These are phyloP conservation scores for Erinaceus europaeus DNA, from an alignment of 2,113 vertebrate genomes.

Conservation along the genomic window DNA sequence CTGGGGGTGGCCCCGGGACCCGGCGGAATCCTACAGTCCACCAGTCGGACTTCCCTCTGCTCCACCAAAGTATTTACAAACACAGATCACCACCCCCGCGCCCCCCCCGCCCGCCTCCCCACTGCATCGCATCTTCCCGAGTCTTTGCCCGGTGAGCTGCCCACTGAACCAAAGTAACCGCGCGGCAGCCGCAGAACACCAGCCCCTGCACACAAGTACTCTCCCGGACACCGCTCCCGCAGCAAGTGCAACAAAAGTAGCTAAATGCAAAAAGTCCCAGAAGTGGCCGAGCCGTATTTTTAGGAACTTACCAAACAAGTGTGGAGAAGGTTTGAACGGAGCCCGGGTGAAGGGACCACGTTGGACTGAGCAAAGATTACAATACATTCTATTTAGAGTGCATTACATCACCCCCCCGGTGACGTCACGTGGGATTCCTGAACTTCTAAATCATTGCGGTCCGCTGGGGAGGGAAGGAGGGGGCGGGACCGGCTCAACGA, in stretches of 20 bases:
- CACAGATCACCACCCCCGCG: slow-evolving; percentile 63
- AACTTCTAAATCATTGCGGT: slow-evolving; percentile 99
- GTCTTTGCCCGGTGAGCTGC: slow-evolving; percentile 60
- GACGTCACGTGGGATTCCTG: slow-evolving; percentile 99
- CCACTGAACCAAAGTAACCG: slow-evolving; percentile 62
- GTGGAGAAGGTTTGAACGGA: slow-evolving; percentile 90
- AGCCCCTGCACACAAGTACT: slow-evolving; percentile 68
- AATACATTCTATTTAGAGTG: slow-evolving; percentile 99
- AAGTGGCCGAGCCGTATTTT: slow-evolving; percentile 78
- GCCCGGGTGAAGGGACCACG: slow-evolving; percentile 97
- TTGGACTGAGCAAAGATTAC: slow-evolving; percentile 99
- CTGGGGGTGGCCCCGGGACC: slow-evolving; percentile 36
- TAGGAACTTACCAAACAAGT: slow-evolving; percentile 96
- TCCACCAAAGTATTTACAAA: slow-evolving; percentile 68
- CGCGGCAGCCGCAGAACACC: slow-evolving; percentile 49
- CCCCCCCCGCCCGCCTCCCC: no score
- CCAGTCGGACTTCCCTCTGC: slow-evolving; percentile 52
- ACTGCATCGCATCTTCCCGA: slow-evolving; percentile 54
- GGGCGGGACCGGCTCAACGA: slow-evolving; percentile 73
- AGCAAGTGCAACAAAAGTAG: slow-evolving; percentile 74
- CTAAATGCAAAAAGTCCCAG: slow-evolving; percentile 72
- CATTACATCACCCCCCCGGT: slow-evolving; percentile 98
- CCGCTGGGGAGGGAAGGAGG: slow-evolving; percentile 80
- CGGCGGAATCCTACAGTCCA: slow-evolving; percentile 49
- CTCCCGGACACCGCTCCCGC: slow-evolving; percentile 59